These are phyloP conservation scores for Platysternon megacephalum DNA, from an alignment of 2,113 vertebrate genomes.

Conservation along the genomic window DNA sequence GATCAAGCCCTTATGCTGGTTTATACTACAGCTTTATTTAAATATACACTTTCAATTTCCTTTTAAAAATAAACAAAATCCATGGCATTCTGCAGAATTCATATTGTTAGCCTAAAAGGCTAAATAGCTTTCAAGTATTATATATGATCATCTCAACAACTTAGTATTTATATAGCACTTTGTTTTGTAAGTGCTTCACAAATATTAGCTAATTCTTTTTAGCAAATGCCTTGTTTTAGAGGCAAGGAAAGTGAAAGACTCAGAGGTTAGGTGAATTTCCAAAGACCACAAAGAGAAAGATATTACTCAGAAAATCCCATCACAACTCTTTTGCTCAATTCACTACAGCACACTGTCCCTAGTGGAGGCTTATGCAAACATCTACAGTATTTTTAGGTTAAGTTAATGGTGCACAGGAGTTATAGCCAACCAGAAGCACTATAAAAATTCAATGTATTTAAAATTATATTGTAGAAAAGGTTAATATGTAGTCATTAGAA, in stretches of 20 bases:
- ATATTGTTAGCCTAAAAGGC: neutral
- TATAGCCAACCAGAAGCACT: neutral
- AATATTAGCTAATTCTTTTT: neutral
- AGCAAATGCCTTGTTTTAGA: neutral
- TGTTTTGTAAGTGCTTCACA: neutral
- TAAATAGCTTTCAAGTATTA: neutral
- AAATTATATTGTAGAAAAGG: neutral
- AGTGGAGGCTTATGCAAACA: neutral
- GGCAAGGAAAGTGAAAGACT: neutral
- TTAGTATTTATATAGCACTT: neutral
- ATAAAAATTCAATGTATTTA: neutral
- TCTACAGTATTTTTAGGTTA: neutral
- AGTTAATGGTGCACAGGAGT: neutral
- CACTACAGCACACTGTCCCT: neutral
- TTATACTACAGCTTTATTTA: neutral
- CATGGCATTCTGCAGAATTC: neutral
- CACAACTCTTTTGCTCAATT: neutral
- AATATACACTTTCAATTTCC: neutral
- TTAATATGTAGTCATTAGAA: neutral
- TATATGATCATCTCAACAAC: neutral
- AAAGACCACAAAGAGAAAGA: neutral
- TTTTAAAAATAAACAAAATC: neutral
- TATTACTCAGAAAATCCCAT: neutral
- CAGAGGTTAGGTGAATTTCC: neutral
- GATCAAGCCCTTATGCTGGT: neutral